Conservation (phyloP, 2,797 vertebrate species). For the Pogoniulus pusillus region DNA sequence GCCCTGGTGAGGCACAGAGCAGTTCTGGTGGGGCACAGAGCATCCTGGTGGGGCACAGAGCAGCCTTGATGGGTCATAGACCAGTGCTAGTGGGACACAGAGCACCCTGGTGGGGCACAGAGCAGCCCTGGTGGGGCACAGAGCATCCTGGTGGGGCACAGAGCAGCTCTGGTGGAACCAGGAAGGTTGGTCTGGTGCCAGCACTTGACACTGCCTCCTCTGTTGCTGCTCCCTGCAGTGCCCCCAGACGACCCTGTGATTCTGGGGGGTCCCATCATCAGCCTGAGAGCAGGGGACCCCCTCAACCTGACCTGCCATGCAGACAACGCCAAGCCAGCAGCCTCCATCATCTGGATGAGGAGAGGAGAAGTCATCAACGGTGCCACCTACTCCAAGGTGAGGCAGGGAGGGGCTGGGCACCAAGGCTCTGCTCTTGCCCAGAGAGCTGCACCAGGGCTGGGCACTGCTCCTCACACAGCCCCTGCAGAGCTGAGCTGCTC, state of each 20-base stretch:
- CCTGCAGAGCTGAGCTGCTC: background rate
- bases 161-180: background rate
- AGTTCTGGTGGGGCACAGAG: no score
- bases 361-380: conserved; percentile 94
- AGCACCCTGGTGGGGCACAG: no score
- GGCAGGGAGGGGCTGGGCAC: background rate
- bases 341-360: conserved; percentile 95
- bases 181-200: background rate
- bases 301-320: conserved; percentile 97
- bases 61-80: no score
- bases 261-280: conserved; percentile 91
- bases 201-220: background rate
- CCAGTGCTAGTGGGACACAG: no score
- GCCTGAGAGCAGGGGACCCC: conserved; percentile 91
- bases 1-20: no score
- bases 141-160: no score
- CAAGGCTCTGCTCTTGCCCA: background rate
- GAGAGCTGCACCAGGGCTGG: background rate
- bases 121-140: no score
- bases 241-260: conserved; percentile 96
- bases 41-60: no score
- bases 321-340: conserved; percentile 95
- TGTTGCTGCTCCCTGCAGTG: conserved; percentile 76
- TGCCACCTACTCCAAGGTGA: conserved; percentile 98
- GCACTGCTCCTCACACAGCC: background rate